These are phyloP conservation scores for Takifugu flavidus DNA, from an alignment of 2,113 vertebrate genomes.

Conservation along the genomic window DNA sequence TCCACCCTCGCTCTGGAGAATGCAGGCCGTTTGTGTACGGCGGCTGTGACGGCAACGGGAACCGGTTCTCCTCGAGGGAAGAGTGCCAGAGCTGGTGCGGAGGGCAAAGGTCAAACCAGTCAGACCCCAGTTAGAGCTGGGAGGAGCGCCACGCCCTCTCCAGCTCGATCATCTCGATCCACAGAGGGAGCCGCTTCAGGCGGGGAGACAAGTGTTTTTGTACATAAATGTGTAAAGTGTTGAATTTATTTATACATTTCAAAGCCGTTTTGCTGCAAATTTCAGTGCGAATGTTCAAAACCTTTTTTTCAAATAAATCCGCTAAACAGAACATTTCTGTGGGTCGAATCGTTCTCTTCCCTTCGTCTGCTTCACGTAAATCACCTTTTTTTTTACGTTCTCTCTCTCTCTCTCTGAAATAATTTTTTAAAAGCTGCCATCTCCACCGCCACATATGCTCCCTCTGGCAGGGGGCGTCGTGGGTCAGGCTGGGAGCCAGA, in stretches of 20 bases:
- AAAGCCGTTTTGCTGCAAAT: slow-evolving; percentile 8
- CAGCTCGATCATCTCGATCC: no score
- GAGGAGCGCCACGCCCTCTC: background rate
- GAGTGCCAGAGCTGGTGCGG: slow-evolving; percentile 72
- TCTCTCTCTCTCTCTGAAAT: slow-evolving; percentile 16
- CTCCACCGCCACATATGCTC: slow-evolving; percentile 63
- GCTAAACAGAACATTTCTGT: slow-evolving; percentile 23
- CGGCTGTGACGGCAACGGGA: slow-evolving; percentile 82
- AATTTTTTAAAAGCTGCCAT: slow-evolving; percentile 23
- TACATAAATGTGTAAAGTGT: slow-evolving; percentile 49
- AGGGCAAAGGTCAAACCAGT: slow-evolving; percentile 1
- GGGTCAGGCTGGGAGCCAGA: slow-evolving; percentile 61
- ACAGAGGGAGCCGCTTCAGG: background rate
- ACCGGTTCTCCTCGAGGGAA: slow-evolving; percentile 76
- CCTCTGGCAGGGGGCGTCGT: slow-evolving; percentile 51
- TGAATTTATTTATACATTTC: slow-evolving; percentile 58
- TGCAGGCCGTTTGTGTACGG: slow-evolving; percentile 85
- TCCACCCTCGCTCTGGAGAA: slow-evolving; percentile 56
- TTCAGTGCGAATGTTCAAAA: slow-evolving; percentile 24
- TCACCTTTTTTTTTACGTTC: slow-evolving; percentile 30
- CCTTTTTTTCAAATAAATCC: background rate
- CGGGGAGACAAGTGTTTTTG: slow-evolving; percentile 28
- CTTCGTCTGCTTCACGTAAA: slow-evolving; percentile 6
- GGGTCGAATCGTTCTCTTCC: background rate
- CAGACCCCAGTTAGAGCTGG: slow-evolving; percentile 1